phyloP scores from a whole-genome alignment of 2,797 vertebrate species.

The Sebastes hubbsi region DNA sequence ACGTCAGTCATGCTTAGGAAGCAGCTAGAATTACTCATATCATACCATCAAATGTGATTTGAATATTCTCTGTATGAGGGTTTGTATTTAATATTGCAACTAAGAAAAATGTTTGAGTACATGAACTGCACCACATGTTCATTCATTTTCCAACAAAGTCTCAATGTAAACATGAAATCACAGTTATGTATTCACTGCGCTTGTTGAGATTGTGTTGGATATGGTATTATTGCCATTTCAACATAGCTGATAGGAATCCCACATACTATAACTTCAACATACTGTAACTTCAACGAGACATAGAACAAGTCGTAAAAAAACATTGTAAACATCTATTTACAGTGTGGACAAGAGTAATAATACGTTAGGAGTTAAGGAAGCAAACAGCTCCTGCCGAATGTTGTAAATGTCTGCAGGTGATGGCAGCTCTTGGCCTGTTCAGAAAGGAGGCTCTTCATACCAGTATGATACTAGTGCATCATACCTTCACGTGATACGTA shows the following conservation, averaged over 20 bases:
- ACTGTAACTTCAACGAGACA: not conserved
- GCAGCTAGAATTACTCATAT: not conserved
- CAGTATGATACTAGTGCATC: not conserved
- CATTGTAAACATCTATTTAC: not conserved
- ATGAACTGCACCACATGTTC: not conserved
- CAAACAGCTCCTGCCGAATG: no score
- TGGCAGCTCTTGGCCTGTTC: not conserved
- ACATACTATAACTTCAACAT: no score
- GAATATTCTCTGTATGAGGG: not conserved
- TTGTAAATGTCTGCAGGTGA: not conserved
- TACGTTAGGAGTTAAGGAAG: not conserved
- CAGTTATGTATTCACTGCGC: not conserved
- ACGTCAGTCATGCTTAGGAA: slow-evolving; percentile 23
- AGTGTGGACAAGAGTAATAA: not conserved
- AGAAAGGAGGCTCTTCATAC: not conserved
- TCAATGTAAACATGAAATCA: not conserved
- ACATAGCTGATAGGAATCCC: not conserved
- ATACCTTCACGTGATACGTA: not conserved
- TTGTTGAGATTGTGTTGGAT: not conserved
- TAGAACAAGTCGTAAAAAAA: not conserved
- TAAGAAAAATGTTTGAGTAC: not conserved
- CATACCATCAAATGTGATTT: slow-evolving; percentile 15
- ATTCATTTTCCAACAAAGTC: not conserved
- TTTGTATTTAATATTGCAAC: not conserved
- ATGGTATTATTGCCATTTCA: not conserved